A percentile compares a stretch with the other conserved stretches of the same genome.
phyloP scores from a whole-genome alignment of 1,140 invertebrate genomes.

The Rhagoletis zephyria region DNA sequence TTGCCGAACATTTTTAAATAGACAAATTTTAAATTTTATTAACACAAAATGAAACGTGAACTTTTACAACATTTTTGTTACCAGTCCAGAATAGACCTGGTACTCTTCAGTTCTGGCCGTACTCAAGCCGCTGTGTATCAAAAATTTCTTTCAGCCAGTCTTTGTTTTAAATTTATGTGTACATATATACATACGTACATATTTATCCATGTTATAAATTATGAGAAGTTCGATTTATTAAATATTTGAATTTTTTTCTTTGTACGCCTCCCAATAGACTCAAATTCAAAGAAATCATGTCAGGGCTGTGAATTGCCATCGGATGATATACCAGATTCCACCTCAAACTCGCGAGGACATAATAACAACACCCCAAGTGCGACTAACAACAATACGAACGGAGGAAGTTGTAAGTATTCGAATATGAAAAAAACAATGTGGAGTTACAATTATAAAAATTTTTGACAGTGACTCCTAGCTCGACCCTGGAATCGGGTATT shows the following conservation, averaged over 20 bases:
- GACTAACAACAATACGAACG: conserved; percentile 80
- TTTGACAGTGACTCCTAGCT: conserved; percentile 69
- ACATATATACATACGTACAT: neutral
- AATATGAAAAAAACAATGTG: neutral
- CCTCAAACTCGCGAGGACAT: conserved; percentile 79
- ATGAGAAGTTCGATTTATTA: neutral
- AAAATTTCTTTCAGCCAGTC: too few relatives aligned
- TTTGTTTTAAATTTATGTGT: too few relatives aligned
- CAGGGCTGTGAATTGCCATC: conserved; percentile 88
- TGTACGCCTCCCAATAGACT: conserved; percentile 62
- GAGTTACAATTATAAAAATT: neutral
- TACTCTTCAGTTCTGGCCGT: too few relatives aligned
- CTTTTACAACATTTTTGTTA: too few relatives aligned
- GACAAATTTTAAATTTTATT: too few relatives aligned
- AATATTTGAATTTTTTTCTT: neutral
- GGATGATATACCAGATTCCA: conserved; percentile 82
- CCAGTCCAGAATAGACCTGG: too few relatives aligned
- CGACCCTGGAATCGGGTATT: conserved; percentile 71
- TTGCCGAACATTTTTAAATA: too few relatives aligned
- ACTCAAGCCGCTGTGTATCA: too few relatives aligned
- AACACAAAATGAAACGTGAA: too few relatives aligned
- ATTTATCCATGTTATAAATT: neutral
- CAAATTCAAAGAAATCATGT: conserved; percentile 84
- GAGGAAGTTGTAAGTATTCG: conserved; percentile 69
- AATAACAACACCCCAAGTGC: conserved; percentile 84